Evolutionary conservation across 1,140 invertebrate species (phyloP).

Genomic region (Orussus abietinus): DNA sequence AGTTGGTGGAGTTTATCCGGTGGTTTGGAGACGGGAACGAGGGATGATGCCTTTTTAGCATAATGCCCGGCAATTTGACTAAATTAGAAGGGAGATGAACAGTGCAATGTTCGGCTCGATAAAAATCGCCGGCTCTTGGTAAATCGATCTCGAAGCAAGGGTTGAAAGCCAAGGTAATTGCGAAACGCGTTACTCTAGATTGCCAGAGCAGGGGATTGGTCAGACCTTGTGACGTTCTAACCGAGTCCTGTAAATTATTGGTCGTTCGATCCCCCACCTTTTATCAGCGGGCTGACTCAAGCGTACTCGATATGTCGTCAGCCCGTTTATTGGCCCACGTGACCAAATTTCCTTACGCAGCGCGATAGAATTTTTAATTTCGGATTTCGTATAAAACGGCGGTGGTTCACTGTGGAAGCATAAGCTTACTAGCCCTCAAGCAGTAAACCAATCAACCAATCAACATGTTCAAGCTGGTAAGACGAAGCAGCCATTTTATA

Average conservation of each 20-base stretch:
- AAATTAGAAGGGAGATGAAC: no score
- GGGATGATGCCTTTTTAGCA: no score
- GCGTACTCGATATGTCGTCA: slow-evolving; percentile 32
- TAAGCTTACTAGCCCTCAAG: slow-evolving; percentile 41
- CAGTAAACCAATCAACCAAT: slow-evolving; percentile 41
- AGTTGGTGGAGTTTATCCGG: no score
- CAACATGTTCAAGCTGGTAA: slow-evolving; percentile 55
- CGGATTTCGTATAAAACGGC: slow-evolving; percentile 42
- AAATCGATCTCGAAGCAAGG: slow-evolving; percentile 12
- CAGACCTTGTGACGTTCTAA: background rate
- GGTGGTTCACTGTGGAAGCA: slow-evolving; percentile 25
- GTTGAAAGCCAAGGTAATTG: slow-evolving; percentile 17
- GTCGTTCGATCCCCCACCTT: slow-evolving; percentile 15
- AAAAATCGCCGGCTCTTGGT: no score
- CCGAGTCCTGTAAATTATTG: background rate
- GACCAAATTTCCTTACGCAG: slow-evolving; percentile 27
- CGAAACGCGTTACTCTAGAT: background rate
- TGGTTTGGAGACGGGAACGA: no score
- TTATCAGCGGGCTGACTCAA: slow-evolving; percentile 35
- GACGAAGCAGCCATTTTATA: slow-evolving; percentile 17
- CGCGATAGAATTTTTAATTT: slow-evolving; percentile 37
- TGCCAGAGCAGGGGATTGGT: slow-evolving; percentile 15
- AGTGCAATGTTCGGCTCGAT: no score
- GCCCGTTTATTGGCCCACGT: slow-evolving; percentile 27
- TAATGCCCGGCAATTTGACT: no score